Base-by-base conservation (phyloP, 2,888 invertebrate species). In the Priocnemis perturbator region DNA sequence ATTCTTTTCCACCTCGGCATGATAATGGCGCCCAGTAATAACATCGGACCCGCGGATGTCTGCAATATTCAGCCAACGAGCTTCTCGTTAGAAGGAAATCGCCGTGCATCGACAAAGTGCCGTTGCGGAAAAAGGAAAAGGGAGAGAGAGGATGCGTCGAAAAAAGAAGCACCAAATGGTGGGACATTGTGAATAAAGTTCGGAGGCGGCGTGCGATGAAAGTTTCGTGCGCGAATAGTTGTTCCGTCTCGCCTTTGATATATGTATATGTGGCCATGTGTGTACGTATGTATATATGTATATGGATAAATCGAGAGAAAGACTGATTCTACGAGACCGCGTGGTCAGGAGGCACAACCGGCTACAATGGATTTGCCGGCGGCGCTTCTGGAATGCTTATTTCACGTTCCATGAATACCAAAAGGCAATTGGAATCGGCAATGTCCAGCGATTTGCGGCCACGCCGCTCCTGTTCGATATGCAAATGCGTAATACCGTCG, bases 401-500 rank as follows among this genome's bases (percentile, higher is more conserved):
- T 55, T 67, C 47, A 56, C 70, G 67, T 63, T 73, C 60, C 57
- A 60, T 64, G 67, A 70, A 74, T 73, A 70, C 60, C 67, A 37
- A 70, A 62, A 67, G 60, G 64, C 67, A 64, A 71, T 67, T 61
- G 63, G 67, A 73, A 74, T 67, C 72, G 71, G 45, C 62, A 57
- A 23, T 21, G 69, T 61, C 60, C 60, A 47, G 60, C 63, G 68
- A 73, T 68, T 68, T 60, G 73, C 53, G 71, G 62, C 57, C 37
- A 53, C 56, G 45, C 30, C 53, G 60, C 30, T 9, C 50, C n/a
- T 64, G 60, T 47, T 53, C 71, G 50, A 64, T 69, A 71, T 65
- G 64, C 61, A 62, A 69, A 65, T 71, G 50, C 65, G 47, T 59
- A 70, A 69, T 69, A 53, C 60, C 44, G 60, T 69, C 44, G 59